Evolutionary conservation across 2,113 vertebrate genomes (phyloP), one percentile per base, ranked within the genome.

Genomic region (Cairina moschata): DNA sequence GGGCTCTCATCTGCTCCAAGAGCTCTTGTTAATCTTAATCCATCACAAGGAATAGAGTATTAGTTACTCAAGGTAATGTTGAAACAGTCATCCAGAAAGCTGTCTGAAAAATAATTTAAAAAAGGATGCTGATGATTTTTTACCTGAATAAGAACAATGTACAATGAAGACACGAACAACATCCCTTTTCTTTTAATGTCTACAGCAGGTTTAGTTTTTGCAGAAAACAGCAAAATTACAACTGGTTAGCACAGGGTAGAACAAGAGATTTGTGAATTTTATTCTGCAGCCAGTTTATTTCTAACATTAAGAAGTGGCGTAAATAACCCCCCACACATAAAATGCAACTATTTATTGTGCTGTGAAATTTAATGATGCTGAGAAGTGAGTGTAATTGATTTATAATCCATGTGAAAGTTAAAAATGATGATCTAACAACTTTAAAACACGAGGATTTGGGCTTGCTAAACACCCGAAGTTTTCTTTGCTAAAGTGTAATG

Each of bases 351-450:
- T 77, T 94, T 86, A 90, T 90, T 81, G 83, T 71, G 74, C 88
- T 76, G 88, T 83, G 90, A 93, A 87, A 82, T 91, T 75, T 95
- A 89, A 88, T 1, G 5, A 20, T 55, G 60, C 90, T 52, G 85
- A 34, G 78, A 82, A 84, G 50, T 25, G 29, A 48, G 90, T 59
- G 71, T 93, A 94, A 97, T 94, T 95, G 91, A 93, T 97, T 95
- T 96, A 82, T 95, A 95, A 96, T 95, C 91, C 83, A 93, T 60
- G 73, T 14, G 44, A 78, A 93, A 88, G 82, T 88, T 94, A 94
- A 96, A 97, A 96, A 90, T 36, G 7, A 88, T 91, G 81, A 91
- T 88, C 48, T 52, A 65, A 92, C 72, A 86, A 48, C 55, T 88
- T 82, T 25, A 38, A 88, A 88, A 65, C 72, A 1, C 26, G 67